These are phyloP conservation scores for Ploceus nigricollis DNA, from an alignment of 2,113 vertebrate genomes.

Conservation along the genomic window DNA sequence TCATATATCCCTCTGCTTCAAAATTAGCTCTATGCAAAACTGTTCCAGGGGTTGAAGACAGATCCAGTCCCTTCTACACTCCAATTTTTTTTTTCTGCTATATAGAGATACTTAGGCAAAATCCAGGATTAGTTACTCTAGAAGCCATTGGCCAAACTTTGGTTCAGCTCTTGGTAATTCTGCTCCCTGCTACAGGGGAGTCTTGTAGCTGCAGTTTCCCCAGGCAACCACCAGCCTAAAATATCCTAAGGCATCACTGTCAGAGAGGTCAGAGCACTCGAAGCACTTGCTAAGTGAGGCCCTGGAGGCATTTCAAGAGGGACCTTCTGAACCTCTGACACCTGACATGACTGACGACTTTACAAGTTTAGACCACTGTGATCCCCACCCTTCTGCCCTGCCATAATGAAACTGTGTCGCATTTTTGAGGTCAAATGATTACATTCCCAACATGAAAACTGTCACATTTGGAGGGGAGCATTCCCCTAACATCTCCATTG, in stretches of 20 bases:
- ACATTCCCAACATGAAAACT: not conserved
- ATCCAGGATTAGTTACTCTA: not conserved
- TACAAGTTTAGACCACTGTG: not conserved
- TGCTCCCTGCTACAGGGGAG: not conserved
- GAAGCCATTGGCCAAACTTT: not conserved
- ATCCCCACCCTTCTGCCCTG: not conserved
- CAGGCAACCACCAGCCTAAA: not conserved
- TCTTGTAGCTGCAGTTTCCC: not conserved
- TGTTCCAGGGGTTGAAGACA: not conserved
- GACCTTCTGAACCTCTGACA: not conserved
- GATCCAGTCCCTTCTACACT: not conserved
- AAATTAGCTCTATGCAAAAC: not conserved
- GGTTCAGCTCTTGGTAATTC: not conserved
- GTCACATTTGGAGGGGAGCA: not conserved
- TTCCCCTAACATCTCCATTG: not conserved
- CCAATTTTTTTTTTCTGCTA: not conserved
- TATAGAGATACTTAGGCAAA: not conserved
- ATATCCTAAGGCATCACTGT: not conserved
- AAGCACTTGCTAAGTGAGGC: not conserved
- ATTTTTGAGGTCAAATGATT: not conserved
- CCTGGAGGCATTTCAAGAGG: not conserved
- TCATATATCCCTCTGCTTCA: not conserved
- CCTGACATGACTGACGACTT: not conserved
- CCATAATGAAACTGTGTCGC: fast-evolving
- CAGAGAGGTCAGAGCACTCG: not conserved